Evolutionary conservation across 2,113 vertebrate genomes (phyloP), one percentile per base, ranked within the genome.

Genomic region (Apus apus): DNA sequence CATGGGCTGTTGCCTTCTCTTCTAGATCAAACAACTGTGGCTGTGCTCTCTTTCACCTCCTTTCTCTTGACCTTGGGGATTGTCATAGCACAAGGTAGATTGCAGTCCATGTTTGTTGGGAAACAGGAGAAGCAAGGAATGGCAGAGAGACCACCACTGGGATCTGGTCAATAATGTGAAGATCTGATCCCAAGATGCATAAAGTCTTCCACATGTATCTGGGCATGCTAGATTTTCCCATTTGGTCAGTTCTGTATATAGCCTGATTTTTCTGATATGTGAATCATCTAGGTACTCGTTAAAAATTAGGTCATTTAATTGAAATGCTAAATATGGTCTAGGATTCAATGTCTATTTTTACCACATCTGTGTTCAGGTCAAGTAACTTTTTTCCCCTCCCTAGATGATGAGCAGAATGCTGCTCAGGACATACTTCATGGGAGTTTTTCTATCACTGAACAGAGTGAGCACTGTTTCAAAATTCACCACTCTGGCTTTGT

Each of bases 291-390:
- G 82, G 90, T 88, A 88, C 93, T 91, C 7, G 17, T 88, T 95
- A 90, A 92, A 96, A 96, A 94, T 64, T 53, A 96, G 68, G 88
- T 95, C 87, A 95, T 83, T 90, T 89, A 88, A 96, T 75, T 95
- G 83, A 94, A 94, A 92, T 92, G 90, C 79, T 96, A 90, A 90
- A 93, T 86, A 78, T 5, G 34, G 61, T n/a, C 73, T 60, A 60
- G 70, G 75, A 92, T 90, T 88, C 13, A 9, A 84, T 65, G 92
- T 91, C 90, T 94, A 90, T 93, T 93, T 96, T 94, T 93, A 84
- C 50, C 26, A 73, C 23, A 65, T 70, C 74, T 83, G 74, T 78
- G 77, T 85, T 85, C 62, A 89, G 85, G 65, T 61, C 60, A 94
- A 94, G 90, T 60, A 91, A 58, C 18, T 64, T 72, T 88, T 88